Percentiles rank a stretch among this genome's conserved stretches.
These are phyloP conservation scores for Caenorhabditis virilis DNA, from an alignment of 2,888 invertebrate species.

Conservation along the genomic window DNA sequence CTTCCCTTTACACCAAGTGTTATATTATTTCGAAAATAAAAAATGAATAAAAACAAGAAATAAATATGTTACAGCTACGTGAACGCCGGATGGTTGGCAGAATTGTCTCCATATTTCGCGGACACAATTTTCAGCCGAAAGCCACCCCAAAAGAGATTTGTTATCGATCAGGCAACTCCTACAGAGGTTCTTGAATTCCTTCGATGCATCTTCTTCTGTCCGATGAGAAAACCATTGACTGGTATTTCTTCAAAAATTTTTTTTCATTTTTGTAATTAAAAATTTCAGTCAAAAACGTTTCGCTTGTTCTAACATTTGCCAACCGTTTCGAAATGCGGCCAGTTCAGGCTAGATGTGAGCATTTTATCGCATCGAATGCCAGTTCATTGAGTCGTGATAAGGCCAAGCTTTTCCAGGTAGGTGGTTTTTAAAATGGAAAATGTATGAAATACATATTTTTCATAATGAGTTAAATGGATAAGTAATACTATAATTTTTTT, in stretches of 20 bases:
- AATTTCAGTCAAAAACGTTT: conserved; percentile 50
- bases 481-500: too few relatives aligned
- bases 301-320: conserved; percentile 50
- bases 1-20: too few relatives aligned
- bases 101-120: conserved; percentile 56
- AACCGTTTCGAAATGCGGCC: conserved; percentile 55
- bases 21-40: too few relatives aligned
- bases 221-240: conserved; percentile 55
- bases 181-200: conserved; percentile 56
- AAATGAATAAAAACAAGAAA: too few relatives aligned
- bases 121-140: conserved; percentile 42
- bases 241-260: conserved; percentile 23
- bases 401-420: conserved; percentile 55
- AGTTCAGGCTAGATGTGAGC: conserved; percentile 55
- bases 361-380: conserved; percentile 51
- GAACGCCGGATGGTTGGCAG: conserved; percentile 59
- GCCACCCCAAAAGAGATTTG: conserved; percentile 26
- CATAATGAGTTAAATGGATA: too few relatives aligned
- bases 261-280: not conserved
- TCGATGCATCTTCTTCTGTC: conserved; percentile 58
- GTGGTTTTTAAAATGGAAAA: not conserved
- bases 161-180: conserved; percentile 46
- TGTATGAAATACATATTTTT: too few relatives aligned
- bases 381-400: conserved; percentile 48
- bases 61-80: conserved; percentile 52